Conservation (phyloP, 2,797 vertebrate species). For the Anisognathus igniventris region DNA sequence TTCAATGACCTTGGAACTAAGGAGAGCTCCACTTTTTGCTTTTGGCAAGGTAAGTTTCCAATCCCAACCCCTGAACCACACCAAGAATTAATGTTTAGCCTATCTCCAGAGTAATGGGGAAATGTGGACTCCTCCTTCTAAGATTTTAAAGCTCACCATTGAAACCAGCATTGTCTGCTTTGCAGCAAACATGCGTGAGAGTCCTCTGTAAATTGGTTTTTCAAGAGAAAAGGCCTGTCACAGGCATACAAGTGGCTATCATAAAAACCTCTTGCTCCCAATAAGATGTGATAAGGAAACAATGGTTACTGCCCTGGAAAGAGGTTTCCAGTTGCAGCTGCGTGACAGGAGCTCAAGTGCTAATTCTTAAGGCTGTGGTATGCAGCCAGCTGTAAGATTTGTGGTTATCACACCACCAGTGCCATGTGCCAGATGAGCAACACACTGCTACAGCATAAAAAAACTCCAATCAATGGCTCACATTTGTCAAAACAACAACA, state of each 20-base stretch:
- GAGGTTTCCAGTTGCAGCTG: neutral
- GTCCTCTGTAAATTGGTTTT: neutral
- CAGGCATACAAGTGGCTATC: neutral
- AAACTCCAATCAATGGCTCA: neutral
- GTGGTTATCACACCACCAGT: neutral
- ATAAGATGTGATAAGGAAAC: neutral
- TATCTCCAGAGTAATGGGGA: neutral
- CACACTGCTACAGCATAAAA: neutral
- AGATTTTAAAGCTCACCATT: neutral
- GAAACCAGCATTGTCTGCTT: neutral
- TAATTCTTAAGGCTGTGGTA: neutral
- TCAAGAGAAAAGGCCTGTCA: neutral
- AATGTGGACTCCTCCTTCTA: neutral
- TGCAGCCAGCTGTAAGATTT: conserved; percentile 5
- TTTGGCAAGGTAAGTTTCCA: neutral
- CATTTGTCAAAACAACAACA: conserved; percentile 10
- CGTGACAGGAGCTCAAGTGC: neutral
- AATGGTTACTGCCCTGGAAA: neutral
- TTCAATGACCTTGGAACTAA: neutral
- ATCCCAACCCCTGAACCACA: neutral
- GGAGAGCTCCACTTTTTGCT: neutral
- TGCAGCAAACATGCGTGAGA: neutral
- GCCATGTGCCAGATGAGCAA: neutral
- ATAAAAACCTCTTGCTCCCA: neutral
- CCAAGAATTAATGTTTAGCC: neutral